Evolutionary conservation across 2,888 invertebrate species (phyloP).

Genomic region (Sussaba pulchella): DNA sequence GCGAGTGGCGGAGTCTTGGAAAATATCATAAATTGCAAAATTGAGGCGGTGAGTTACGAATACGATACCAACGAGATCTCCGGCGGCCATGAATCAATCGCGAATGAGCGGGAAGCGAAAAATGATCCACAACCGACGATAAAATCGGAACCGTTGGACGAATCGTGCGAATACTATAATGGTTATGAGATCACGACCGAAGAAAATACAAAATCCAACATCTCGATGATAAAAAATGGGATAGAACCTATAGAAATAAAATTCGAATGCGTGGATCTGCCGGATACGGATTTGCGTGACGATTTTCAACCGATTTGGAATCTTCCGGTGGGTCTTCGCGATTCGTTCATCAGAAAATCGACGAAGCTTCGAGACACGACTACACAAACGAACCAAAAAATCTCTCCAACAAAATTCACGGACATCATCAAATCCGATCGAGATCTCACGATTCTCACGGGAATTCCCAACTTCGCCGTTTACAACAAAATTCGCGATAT

Average conservation of each 20-base stretch:
- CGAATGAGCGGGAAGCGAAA: too few relatives aligned
- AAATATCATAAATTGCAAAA: too few relatives aligned
- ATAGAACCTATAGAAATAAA: slow-evolving; percentile 5
- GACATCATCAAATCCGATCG: slow-evolving; percentile 26
- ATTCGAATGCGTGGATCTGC: slow-evolving; percentile 28
- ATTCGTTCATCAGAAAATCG: not conserved
- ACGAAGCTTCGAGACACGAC: not conserved
- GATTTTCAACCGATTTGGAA: not conserved
- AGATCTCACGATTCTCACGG: slow-evolving; percentile 38
- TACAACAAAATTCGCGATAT: slow-evolving; percentile 5
- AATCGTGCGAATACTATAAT: not conserved
- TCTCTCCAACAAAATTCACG: slow-evolving; percentile 29
- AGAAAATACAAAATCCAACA: not conserved
- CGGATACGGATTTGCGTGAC: not conserved
- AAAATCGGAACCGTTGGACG: not conserved
- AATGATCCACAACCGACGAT: too few relatives aligned
- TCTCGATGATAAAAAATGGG: slow-evolving; percentile 3
- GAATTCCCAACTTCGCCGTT: slow-evolving; percentile 42
- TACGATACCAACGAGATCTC: too few relatives aligned
- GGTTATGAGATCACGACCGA: not conserved
- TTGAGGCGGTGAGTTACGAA: too few relatives aligned
- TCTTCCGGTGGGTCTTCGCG: not conserved
- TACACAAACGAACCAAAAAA: not conserved
- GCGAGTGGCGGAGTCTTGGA: too few relatives aligned
- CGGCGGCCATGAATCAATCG: too few relatives aligned